phyloP scores from a whole-genome alignment of 1,140 invertebrate genomes.

The Drosophila nigromelanica region DNA sequence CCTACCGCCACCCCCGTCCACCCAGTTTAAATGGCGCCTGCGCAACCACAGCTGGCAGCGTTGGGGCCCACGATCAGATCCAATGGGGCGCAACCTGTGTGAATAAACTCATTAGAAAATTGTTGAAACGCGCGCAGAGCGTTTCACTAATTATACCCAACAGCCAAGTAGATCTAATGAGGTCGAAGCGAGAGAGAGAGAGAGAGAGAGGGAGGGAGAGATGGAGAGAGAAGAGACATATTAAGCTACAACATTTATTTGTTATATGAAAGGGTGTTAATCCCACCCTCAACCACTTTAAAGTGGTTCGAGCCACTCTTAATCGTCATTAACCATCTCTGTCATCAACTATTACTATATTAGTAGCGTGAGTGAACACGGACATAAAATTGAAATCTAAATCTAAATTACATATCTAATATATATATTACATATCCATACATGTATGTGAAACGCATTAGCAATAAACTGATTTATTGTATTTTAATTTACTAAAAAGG shows the following conservation, averaged over 20 bases:
- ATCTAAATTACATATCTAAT: too few species aligned
- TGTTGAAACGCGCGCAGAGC: constrained; percentile 17
- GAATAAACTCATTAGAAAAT: constrained; percentile 35
- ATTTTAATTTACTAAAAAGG: too few species aligned
- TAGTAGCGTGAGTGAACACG: too few species aligned
- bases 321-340: not conserved
- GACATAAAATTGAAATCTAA: not conserved
- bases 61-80: not conserved
- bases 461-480: too few species aligned
- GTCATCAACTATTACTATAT: too few species aligned
- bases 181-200: constrained; percentile 3
- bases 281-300: too few species aligned
- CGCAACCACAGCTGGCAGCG: constrained; percentile 10
- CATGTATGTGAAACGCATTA: too few species aligned
- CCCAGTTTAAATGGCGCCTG: constrained; percentile 10
- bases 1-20: not conserved
- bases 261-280: too few species aligned
- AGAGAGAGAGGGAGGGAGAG: too few species aligned
- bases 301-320: not conserved
- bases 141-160: constrained; percentile 26
- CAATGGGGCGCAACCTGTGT: constrained; percentile 21
- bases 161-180: constrained; percentile 13
- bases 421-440: too few species aligned
- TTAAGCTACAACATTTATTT: too few species aligned
- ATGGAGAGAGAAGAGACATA: not conserved